These are phyloP conservation scores for Xanthia icteritia DNA, from an alignment of 2,888 invertebrate species.

Conservation along the genomic window DNA sequence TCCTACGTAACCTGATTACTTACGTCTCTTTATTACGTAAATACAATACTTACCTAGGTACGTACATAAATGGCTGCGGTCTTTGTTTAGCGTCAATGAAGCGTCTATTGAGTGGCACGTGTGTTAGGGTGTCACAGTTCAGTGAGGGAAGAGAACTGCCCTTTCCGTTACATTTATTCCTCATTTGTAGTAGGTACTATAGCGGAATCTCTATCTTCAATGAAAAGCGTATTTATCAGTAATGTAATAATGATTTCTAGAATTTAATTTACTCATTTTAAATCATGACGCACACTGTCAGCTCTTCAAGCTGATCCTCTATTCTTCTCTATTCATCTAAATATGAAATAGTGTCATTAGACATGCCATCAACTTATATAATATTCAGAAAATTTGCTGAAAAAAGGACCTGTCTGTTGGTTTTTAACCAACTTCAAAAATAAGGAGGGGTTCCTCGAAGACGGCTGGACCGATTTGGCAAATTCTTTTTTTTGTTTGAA, in stretches of 20 bases:
- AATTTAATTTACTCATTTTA: neutral
- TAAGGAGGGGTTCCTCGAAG: too few relatives aligned
- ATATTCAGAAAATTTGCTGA: neutral
- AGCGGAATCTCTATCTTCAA: neutral
- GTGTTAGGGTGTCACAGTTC: constrained; percentile 44
- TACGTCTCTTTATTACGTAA: constrained; percentile 16
- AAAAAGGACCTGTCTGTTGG: too few relatives aligned
- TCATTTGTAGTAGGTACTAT: neutral
- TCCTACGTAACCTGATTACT: constrained; percentile 24
- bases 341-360: neutral
- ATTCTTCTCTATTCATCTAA: neutral
- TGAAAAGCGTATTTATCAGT: neutral
- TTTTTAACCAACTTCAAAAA: too few relatives aligned
- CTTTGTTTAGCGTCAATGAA: constrained; percentile 54
- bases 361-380: too few relatives aligned
- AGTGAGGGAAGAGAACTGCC: constrained; percentile 20
- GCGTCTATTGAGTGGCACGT: constrained; percentile 41
- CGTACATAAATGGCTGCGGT: constrained; percentile 7
- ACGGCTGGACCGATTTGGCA: too few relatives aligned
- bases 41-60: constrained; percentile 12
- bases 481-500: too few relatives aligned
- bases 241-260: neutral
- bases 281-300: neutral
- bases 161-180: constrained; percentile 17
- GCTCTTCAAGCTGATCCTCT: neutral